A percentile compares a stretch with the other conserved stretches of the same genome.
These are phyloP conservation scores for Sander lucioperca DNA, from an alignment of 2,113 vertebrate genomes.

Conservation along the genomic window DNA sequence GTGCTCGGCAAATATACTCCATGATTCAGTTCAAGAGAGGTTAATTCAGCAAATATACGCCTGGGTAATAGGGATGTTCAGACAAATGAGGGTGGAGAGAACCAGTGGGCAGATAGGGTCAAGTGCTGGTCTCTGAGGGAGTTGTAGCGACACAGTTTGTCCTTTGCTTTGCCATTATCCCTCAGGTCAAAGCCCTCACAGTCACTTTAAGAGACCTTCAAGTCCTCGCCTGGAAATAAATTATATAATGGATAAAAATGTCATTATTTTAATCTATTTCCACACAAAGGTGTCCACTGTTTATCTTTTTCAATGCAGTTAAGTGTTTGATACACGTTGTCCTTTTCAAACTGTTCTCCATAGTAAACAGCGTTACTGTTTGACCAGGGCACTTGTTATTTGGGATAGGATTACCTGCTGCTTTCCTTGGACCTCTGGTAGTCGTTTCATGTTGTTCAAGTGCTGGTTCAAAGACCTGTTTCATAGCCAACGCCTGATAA, in stretches of 20 bases:
- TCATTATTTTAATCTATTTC: too few relatives aligned
- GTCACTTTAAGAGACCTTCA: background rate
- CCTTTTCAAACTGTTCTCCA: background rate
- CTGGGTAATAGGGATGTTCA: background rate
- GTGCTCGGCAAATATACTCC: slow-evolving; percentile 19
- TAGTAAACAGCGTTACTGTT: background rate
- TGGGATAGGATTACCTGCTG: background rate
- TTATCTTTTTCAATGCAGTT: background rate
- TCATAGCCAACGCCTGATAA: too few relatives aligned
- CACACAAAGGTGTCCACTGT: background rate
- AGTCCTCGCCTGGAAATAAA: background rate
- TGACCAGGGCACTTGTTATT: background rate
- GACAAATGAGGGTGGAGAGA: slow-evolving; percentile 4
- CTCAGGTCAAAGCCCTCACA: background rate
- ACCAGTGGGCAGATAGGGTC: background rate
- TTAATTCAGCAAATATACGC: slow-evolving; percentile 36
- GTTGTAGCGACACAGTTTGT: background rate
- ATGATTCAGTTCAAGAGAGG: slow-evolving; percentile 41
- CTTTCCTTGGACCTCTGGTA: background rate
- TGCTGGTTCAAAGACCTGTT: too few relatives aligned
- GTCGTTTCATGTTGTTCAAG: background rate
- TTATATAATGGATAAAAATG: background rate
- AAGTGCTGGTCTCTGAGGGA: slow-evolving; percentile 7
- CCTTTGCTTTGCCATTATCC: slow-evolving; percentile 1
- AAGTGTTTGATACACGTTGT: background rate